Base-by-base conservation (phyloP, 2,888 invertebrate species). In the Heliconius charithonia region DNA sequence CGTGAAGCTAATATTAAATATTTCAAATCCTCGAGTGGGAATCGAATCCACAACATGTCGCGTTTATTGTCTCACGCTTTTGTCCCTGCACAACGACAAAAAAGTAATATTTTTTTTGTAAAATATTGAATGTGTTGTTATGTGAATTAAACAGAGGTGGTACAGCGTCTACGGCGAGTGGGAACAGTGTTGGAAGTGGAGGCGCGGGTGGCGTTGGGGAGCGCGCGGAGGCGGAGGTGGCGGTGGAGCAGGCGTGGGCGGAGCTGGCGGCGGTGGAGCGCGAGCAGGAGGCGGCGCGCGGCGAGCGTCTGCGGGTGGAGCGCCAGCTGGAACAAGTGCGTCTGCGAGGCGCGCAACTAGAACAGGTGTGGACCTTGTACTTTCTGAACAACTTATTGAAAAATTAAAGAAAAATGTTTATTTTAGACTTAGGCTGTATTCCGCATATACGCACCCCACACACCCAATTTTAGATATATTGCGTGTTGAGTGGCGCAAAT, bases 241-340 rank as follows among this genome's bases (percentile, higher is more conserved):
- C 97, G 0, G 96, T 97, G 69, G 97, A 97, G 85, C 97, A 97
- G 87, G 98, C 98, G 67, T 98, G 97, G 97, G 96, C 96, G 0
- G 98, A 98, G 89, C 92, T 98, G 45, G 97, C 97, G 13, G 97
- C 97, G 79, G 97, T 98, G 76, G 97, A 98, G 90, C 96, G 97
- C 78, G 98, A 99, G 90, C 97, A 98, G 87, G 97, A 98, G 86
- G 94, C 97, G 72, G 98, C 97, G 87, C 96, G 97, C 51, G 96
- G 96, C 80, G 96, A 98, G 86, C 95, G 98, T 45, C 96, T 96
- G 63, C 96, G 96, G 67, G 97, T 98, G 6, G 97, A 98, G 89
- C 96, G 97, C 76, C 98, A 98, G 87, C 94, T 98, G 77, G 98
- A 98, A 88, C 95, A 96, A 80, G 97, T 98, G 83, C 96, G 97